Evolutionary conservation across 2,888 invertebrate species (phyloP).

Genomic region (Monoplex corrugatus): DNA sequence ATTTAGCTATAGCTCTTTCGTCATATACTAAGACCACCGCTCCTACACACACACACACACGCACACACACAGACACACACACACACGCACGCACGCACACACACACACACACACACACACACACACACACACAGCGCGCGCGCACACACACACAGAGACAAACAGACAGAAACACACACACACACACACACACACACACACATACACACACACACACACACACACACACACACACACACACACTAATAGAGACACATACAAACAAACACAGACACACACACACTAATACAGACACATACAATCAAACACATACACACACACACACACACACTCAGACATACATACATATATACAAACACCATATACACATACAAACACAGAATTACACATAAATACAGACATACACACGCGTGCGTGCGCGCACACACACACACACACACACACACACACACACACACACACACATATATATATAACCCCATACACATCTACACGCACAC

Average conservation of each 20-base stretch:
- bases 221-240: conserved; percentile 4
- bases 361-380: not conserved
- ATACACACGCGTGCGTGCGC: not conserved
- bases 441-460: not conserved
- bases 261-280: not conserved
- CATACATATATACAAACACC: too few species aligned
- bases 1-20: not conserved
- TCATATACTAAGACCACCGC: not conserved
- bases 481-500: not conserved
- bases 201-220: not conserved
- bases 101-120: conserved; percentile 1
- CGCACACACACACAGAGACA: conserved; percentile 6
- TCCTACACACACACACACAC: not conserved
- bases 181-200: not conserved
- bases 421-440: not conserved
- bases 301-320: not conserved
- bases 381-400: not conserved
- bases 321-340: not conserved
- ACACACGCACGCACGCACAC: not conserved
- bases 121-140: conserved; percentile 21
- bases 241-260: not conserved
- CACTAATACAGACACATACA: not conserved
- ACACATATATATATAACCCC: not conserved
- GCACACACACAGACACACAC: not conserved
- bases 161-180: not conserved